These are phyloP conservation scores for Sebastes schlegelii DNA, from an alignment of 2,113 vertebrate genomes.

Conservation along the genomic window DNA sequence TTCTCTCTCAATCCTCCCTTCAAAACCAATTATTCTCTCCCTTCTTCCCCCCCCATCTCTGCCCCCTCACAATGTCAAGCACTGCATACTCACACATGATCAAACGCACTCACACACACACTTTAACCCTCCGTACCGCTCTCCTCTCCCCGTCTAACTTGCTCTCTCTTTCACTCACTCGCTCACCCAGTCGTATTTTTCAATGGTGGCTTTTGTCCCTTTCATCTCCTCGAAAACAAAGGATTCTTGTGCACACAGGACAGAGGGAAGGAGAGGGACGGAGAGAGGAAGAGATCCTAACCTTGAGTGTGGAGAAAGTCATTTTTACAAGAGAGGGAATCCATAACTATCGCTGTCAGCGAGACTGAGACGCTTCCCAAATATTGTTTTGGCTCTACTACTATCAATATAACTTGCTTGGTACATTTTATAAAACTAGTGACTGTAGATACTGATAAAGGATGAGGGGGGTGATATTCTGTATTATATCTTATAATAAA, in stretches of 20 bases:
- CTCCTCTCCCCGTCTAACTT: conserved; percentile 55
- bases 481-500: neutral
- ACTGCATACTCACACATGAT: conserved; percentile 55
- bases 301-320: conserved; percentile 56
- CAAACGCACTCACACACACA: conserved; percentile 42
- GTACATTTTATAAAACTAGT: neutral
- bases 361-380: neutral
- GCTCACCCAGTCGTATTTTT: conserved; percentile 79
- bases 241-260: conserved; percentile 84
- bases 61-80: conserved; percentile 61
- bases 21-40: conserved; percentile 62
- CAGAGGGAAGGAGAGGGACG: conserved; percentile 70
- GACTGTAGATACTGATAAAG: neutral
- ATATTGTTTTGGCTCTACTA: neutral
- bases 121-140: conserved; percentile 41
- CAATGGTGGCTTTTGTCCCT: conserved; percentile 88
- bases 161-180: conserved; percentile 68
- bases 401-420: neutral
- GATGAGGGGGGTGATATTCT: neutral
- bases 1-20: conserved; percentile 16
- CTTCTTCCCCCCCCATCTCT: conserved; percentile 1
- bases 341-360: neutral
- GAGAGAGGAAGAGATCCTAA: conserved; percentile 72
- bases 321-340: conserved; percentile 27
- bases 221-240: conserved; percentile 85